Percentiles rank a stretch among this genome's conserved stretches.
Conservation (phyloP, 2,797 vertebrate genomes). For the Ctenochaetus hawaiiensis region DNA sequence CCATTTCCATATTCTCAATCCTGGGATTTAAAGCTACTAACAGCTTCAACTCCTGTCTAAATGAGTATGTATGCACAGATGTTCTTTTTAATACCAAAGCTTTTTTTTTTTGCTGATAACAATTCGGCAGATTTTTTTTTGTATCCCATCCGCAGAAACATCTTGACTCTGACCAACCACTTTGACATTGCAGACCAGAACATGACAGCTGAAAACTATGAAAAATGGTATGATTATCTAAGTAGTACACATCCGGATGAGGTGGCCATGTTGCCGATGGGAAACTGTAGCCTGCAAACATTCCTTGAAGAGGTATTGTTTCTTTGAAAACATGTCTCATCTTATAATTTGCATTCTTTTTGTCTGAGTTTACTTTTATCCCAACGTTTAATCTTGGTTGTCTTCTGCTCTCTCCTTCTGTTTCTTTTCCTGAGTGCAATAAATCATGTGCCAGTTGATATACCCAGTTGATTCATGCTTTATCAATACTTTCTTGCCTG, state of each 20-base stretch:
- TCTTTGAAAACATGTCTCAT: background rate
- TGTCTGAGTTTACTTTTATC: background rate
- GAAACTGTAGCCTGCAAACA: conserved; percentile 83
- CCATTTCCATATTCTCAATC: conserved; percentile 91
- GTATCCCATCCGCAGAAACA: conserved; percentile 86
- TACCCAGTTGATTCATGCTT: background rate
- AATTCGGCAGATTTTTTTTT: background rate
- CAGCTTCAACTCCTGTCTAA: conserved; percentile 81
- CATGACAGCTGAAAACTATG: conserved; percentile 85
- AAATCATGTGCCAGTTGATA: background rate
- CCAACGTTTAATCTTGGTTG: background rate
- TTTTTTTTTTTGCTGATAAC: background rate
- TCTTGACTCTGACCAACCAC: conserved; percentile 85
- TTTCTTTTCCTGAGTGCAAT: background rate
- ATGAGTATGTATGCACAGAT: conserved; percentile 78
- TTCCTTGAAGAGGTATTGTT: conserved; percentile 89
- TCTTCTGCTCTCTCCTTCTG: background rate
- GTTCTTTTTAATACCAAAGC: background rate
- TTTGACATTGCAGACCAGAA: conserved; percentile 89
- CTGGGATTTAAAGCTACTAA: conserved; percentile 93
- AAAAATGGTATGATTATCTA: conserved; percentile 73
- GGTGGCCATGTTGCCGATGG: conserved; percentile 80
- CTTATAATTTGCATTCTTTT: background rate
- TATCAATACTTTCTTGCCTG: background rate
- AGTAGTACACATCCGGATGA: conserved; percentile 71